Evolutionary conservation across 2,888 invertebrate species (phyloP).

Genomic region (Zhuqinia jingwanae): DNA sequence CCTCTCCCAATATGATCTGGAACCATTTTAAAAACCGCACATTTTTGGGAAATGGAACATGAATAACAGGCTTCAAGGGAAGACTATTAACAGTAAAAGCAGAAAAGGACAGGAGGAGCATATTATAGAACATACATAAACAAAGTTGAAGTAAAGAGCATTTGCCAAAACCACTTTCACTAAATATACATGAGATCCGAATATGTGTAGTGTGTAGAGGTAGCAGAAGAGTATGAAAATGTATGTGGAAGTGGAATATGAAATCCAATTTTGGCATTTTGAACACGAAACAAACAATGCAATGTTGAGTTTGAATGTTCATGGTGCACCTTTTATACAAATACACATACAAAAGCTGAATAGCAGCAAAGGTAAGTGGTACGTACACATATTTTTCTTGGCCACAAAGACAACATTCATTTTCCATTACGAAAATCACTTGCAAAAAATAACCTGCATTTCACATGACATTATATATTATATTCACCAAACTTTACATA

Average conservation of each 20-base stretch:
- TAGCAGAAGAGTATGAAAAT: no score
- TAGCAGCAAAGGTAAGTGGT: no score
- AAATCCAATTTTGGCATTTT: constrained; percentile 1
- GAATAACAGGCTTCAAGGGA: not conserved
- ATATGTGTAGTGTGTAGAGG: no score
- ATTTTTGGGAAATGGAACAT: not conserved
- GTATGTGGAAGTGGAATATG: not conserved
- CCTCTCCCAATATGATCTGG: no score
- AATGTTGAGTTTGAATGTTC: no score
- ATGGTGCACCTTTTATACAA: no score
- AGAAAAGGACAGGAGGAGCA: no score
- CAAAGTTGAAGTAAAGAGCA: not conserved
- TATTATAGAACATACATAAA: no score
- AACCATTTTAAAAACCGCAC: not conserved
- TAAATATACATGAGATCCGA: not conserved
- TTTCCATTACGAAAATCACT: constrained; percentile 20
- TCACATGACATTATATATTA: not conserved
- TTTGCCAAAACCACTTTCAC: constrained; percentile 25
- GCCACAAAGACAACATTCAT: not conserved
- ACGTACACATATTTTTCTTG: no score
- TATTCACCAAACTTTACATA: no score
- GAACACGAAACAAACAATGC: not conserved
- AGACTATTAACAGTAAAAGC: no score
- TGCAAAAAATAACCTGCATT: not conserved
- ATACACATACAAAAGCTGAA: no score